These are phyloP conservation scores for Nymphalis io DNA, from an alignment of 1,140 invertebrate species.

Conservation along the genomic window DNA sequence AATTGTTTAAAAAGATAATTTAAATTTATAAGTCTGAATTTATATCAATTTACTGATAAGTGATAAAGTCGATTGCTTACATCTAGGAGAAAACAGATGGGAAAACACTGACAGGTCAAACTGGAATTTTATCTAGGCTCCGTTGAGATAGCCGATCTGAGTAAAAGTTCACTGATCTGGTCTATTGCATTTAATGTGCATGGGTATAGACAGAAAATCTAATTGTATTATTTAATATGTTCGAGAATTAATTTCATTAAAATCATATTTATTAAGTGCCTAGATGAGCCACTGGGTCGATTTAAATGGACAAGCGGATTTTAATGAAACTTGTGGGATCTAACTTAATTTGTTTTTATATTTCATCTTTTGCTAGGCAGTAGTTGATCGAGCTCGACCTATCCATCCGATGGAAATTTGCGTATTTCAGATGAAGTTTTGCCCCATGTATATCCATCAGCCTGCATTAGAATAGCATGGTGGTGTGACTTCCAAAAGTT, in stretches of 20 bases:
- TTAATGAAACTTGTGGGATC: too few relatives aligned
- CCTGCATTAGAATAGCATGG: too few relatives aligned
- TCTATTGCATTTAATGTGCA: constrained; percentile 26
- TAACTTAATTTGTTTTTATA: too few relatives aligned
- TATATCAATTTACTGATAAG: constrained; percentile 36
- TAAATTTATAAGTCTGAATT: constrained; percentile 15
- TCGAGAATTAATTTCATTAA: background rate
- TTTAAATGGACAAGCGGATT: too few relatives aligned
- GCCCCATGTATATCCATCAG: too few relatives aligned
- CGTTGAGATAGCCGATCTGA: constrained; percentile 33
- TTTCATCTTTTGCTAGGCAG: too few relatives aligned
- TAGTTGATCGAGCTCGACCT: too few relatives aligned
- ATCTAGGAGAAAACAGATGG: constrained; percentile 38
- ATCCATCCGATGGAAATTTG: too few relatives aligned
- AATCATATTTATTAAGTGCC: too few relatives aligned
- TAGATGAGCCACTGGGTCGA: too few relatives aligned
- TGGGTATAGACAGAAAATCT: background rate
- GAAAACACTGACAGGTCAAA: constrained; percentile 41
- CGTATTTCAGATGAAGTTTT: too few relatives aligned
- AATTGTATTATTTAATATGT: background rate
- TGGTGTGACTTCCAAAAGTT: too few relatives aligned
- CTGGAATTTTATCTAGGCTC: constrained; percentile 42
- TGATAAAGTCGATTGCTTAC: constrained; percentile 32
- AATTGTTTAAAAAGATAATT: constrained; percentile 21
- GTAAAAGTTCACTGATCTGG: constrained; percentile 42